Evolutionary conservation across 2,888 invertebrate species (phyloP), one percentile per base, ranked within the genome.

Genomic region (Criorhina ranunculi): DNA sequence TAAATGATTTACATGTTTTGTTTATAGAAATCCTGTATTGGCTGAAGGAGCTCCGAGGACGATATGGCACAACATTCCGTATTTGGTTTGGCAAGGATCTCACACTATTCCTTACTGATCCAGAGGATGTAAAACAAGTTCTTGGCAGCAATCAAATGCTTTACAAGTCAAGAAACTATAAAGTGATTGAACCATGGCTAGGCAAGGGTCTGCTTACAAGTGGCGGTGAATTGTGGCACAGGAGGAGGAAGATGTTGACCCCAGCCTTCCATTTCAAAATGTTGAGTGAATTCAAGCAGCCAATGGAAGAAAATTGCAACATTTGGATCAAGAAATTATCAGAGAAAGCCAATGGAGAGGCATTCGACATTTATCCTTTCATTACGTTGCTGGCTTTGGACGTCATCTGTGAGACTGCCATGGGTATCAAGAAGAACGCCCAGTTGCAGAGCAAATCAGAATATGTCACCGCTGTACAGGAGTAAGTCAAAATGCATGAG

Each of bases 251-350:
- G 90, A 93, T 96, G 78, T 89, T 96, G 64, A 96, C 96, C 0
- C 96, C 96, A 0, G 94, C 96, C 0, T 96, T 96, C 90, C 96
- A 96, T 90, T 96, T 96, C 90, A 95, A 95, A 88, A 96, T 96
- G 76, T 91, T 96, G 40, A 94, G 95, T 89, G 94, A 95, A 88
- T 96, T 96, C 90, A 91, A 95, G 53, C 94, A 94, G 0, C 93
- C 95, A 0, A 95, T 96, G 91, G 94, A 95, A 87, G 93, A 94
- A 80, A 95, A 95, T 86, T 93, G 94, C 15, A 91, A 92, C 46
- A 93, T 94, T 12, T 91, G 96, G 80, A 90, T 94, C 0, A 87
- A 87, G 3, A 88, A 88, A 24, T 77, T 91, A 12, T 3, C 90
- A 93, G 19, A 93, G 93, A 89, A 90, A 88, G 83, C 90, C 88